Evolutionary conservation across 1,140 invertebrate genomes (phyloP).

Genomic region (Drosophila baimaii): DNA sequence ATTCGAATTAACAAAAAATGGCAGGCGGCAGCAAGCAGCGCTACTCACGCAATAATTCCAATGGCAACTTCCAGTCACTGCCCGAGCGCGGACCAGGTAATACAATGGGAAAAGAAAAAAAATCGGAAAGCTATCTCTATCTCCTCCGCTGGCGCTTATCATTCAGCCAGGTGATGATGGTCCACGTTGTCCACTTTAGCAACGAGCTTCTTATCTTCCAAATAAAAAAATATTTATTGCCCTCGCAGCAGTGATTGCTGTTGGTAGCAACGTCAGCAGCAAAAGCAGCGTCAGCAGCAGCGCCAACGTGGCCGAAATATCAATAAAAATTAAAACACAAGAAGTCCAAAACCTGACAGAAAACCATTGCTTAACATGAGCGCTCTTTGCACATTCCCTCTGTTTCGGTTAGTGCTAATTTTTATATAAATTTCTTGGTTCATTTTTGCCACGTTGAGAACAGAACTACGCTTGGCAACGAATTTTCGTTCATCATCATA

Average conservation of each 20-base stretch:
- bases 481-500: constrained; percentile 38
- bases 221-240: constrained; percentile 45
- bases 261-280: constrained; percentile 67
- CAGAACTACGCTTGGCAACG: constrained; percentile 28
- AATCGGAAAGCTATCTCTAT: constrained; percentile 10
- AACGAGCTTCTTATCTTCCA: constrained; percentile 41
- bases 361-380: constrained; percentile 3
- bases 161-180: constrained; percentile 14
- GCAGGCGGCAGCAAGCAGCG: constrained; percentile 80
- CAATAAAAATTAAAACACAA: constrained; percentile 2
- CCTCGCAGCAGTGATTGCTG: constrained; percentile 34
- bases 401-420: constrained; percentile 17
- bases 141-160: constrained; percentile 15
- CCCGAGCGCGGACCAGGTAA: constrained; percentile 84
- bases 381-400: constrained; percentile 13
- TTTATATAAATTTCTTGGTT: constrained; percentile 16
- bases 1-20: constrained; percentile 55
- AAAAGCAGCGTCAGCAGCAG: constrained; percentile 35
- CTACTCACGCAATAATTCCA: constrained; percentile 81
- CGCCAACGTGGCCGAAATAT: constrained; percentile 70
- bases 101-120: constrained; percentile 7
- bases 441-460: constrained; percentile 64
- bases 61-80: constrained; percentile 74
- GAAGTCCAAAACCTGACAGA: constrained; percentile 18
- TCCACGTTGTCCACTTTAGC: constrained; percentile 50